Percentiles rank a stretch among this genome's conserved stretches.
Conservation (phyloP, 2,888 invertebrate genomes). For the Perdita meconis region DNA sequence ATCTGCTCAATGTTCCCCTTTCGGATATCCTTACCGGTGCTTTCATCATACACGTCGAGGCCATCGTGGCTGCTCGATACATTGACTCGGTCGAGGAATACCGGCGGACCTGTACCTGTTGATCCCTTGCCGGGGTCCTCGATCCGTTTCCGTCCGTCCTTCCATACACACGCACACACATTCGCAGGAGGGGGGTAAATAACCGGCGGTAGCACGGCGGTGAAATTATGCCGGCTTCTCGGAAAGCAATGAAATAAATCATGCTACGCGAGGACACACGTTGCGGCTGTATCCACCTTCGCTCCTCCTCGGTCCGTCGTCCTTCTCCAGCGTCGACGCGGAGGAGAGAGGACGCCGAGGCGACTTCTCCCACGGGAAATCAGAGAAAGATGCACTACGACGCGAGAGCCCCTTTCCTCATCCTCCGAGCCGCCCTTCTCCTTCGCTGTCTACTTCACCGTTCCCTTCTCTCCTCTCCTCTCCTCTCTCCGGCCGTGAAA, state of each 20-base stretch:
- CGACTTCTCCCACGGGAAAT: constrained; percentile 79
- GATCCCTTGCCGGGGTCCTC: constrained; percentile 63
- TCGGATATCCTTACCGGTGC: not conserved
- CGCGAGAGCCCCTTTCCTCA: constrained; percentile 46
- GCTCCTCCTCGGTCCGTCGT: constrained; percentile 50
- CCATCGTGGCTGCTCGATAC: constrained; percentile 3
- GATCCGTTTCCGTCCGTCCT: constrained; percentile 51
- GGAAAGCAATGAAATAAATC: constrained; percentile 77
- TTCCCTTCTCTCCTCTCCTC: not conserved
- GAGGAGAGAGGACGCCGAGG: constrained; percentile 58
- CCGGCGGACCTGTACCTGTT: constrained; percentile 69
- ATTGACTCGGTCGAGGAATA: constrained; percentile 38
- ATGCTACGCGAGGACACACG: constrained; percentile 70
- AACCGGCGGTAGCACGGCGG: constrained; percentile 57
- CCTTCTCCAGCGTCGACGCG: constrained; percentile 40
- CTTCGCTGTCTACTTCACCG: constrained; percentile 1
- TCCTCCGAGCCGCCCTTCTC: constrained; percentile 10
- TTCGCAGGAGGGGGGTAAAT: constrained; percentile 52
- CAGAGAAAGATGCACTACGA: constrained; percentile 81
- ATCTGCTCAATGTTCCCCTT: not conserved
- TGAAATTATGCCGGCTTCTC: constrained; percentile 73
- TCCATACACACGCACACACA: constrained; percentile 17
- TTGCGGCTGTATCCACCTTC: constrained; percentile 44
- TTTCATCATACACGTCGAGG: not conserved
- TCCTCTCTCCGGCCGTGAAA: too few relatives aligned